Percentiles rank a stretch among this genome's conserved stretches.
These are phyloP conservation scores for Cloeon dipterum DNA, from an alignment of 2,888 invertebrate species.

Conservation along the genomic window DNA sequence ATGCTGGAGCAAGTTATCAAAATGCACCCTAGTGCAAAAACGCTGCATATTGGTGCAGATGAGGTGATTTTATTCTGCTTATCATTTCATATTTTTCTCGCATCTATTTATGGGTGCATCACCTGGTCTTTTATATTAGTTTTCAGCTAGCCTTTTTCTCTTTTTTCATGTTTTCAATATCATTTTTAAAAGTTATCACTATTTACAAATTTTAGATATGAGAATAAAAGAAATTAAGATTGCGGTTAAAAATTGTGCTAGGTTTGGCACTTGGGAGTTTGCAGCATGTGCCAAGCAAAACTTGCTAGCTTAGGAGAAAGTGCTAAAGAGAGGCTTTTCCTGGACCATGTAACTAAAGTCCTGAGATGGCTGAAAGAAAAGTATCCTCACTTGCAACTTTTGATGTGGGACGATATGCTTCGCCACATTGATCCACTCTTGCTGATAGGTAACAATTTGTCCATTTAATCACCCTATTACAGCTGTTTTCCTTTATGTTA, in stretches of 20 bases:
- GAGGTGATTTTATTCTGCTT: conserved; percentile 28
- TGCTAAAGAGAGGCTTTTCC: conserved; percentile 26
- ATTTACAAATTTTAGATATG: too few relatives aligned
- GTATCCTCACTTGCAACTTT: conserved; percentile 34
- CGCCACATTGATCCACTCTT: conserved; percentile 29
- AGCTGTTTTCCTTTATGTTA: not conserved
- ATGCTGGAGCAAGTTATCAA: conserved; percentile 48
- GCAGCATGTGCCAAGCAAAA: conserved; percentile 27
- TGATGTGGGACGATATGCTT: conserved; percentile 82
- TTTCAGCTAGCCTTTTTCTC: too few relatives aligned
- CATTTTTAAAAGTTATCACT: too few relatives aligned
- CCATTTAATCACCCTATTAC: not conserved
- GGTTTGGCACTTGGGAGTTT: conserved; percentile 50
- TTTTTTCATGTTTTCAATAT: too few relatives aligned
- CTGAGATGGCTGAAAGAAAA: conserved; percentile 31
- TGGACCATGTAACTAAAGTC: conserved; percentile 41
- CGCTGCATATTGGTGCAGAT: conserved; percentile 63
- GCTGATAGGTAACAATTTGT: conserved; percentile 25
- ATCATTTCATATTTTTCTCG: too few relatives aligned
- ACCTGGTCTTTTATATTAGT: too few relatives aligned
- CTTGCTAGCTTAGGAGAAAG: conserved; percentile 19
- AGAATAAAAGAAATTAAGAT: too few relatives aligned
- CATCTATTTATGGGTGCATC: too few relatives aligned
- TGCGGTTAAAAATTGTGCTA: too few relatives aligned
- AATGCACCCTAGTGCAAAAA: conserved; percentile 36